Conservation (phyloP, 2,888 invertebrate genomes). For the Hydriomena furcata region DNA sequence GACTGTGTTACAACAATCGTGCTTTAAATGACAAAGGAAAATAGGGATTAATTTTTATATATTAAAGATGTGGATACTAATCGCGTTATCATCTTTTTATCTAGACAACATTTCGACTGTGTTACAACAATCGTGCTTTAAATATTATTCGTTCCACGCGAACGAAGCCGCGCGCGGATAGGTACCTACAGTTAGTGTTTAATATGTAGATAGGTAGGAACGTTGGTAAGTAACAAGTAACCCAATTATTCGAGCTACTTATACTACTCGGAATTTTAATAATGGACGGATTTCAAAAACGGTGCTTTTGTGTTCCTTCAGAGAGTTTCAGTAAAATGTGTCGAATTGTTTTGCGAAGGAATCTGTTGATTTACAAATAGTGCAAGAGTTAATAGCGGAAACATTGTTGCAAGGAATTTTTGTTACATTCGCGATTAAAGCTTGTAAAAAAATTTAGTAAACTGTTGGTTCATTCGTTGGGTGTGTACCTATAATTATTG, state of each 20-base stretch:
- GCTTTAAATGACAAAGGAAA: too few species aligned
- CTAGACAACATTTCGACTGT: too few species aligned
- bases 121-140: too few species aligned
- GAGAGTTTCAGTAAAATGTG: conserved; percentile 9
- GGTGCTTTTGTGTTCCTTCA: conserved; percentile 11
- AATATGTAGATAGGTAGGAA: not conserved
- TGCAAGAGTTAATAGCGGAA: conserved; percentile 15
- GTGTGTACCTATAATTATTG: too few species aligned
- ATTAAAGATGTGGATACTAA: too few species aligned
- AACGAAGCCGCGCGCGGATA: too few species aligned
- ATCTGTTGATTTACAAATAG: conserved; percentile 17
- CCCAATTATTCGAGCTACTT: conserved; percentile 33
- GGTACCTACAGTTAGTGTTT: not conserved
- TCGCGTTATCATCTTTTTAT: too few species aligned
- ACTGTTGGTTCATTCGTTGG: not conserved
- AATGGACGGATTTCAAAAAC: conserved; percentile 15
- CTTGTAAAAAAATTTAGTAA: not conserved
- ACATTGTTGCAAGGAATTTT: conserved; percentile 16
- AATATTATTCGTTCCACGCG: too few species aligned
- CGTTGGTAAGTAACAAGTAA: conserved; percentile 34
- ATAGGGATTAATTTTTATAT: too few species aligned
- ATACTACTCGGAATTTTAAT: conserved; percentile 15
- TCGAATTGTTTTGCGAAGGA: conserved; percentile 16
- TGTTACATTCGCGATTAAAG: conserved; percentile 5
- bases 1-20: too few species aligned